Percentiles rank a stretch among this genome's conserved stretches.
phyloP scores from a whole-genome alignment of 2,797 vertebrate genomes.

The Rhinatrema bivittatum region DNA sequence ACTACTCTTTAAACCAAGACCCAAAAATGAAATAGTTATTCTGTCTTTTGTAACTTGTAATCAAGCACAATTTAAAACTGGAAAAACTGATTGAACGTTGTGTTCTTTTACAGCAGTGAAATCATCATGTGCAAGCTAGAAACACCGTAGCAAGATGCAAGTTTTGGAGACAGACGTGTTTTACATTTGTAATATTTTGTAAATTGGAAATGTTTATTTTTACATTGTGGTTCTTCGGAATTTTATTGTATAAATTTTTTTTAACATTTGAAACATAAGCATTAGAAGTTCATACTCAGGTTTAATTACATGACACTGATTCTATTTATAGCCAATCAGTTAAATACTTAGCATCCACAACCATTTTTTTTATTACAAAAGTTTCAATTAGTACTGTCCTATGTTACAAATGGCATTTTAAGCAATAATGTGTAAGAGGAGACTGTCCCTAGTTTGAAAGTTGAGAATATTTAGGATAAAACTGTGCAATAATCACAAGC shows the following conservation, averaged over 20 bases:
- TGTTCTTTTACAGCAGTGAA: conserved; percentile 49
- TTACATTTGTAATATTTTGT: conserved; percentile 62
- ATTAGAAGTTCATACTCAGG: conserved; percentile 50
- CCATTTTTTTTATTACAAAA: conserved; percentile 3
- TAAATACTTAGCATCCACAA: conserved; percentile 2
- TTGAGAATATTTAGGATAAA: conserved; percentile 14
- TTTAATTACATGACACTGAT: conserved; percentile 24
- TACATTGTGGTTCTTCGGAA: conserved; percentile 62
- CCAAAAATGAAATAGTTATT: no score
- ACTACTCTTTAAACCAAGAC: no score
- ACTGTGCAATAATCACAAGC: background rate
- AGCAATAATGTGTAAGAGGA: no score
- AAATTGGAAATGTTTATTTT: conserved; percentile 73
- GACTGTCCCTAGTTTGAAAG: no score
- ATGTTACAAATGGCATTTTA: conserved; percentile 10
- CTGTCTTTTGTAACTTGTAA: no score
- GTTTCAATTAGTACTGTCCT: conserved; percentile 7
- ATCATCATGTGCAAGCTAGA: conserved; percentile 45
- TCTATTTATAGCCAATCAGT: conserved; percentile 1
- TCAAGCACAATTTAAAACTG: no score
- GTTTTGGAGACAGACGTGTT: conserved; percentile 30
- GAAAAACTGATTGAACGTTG: no score
- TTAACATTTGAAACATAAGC: conserved; percentile 43
- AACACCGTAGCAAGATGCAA: conserved; percentile 25
- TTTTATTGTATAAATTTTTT: conserved; percentile 52